These are phyloP conservation scores for Sphenopsis melanotis DNA, from an alignment of 2,797 vertebrate species.

Conservation along the genomic window DNA sequence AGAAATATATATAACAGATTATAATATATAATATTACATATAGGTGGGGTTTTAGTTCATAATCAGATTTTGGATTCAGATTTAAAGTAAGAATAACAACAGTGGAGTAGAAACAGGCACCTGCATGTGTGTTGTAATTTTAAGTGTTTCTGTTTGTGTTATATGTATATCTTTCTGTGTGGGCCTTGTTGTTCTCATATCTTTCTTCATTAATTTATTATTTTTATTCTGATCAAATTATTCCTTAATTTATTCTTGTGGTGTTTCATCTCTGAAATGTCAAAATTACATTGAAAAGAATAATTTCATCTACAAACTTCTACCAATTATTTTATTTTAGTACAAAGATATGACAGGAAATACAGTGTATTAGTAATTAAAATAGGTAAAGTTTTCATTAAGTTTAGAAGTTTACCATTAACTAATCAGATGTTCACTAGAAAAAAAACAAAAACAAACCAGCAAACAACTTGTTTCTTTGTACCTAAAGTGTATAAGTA, in stretches of 20 bases:
- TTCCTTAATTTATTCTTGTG: background rate
- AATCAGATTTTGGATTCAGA: background rate
- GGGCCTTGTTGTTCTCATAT: background rate
- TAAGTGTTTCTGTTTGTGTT: background rate
- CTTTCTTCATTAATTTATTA: background rate
- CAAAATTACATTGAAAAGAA: background rate
- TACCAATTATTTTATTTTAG: background rate
- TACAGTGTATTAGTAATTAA: background rate
- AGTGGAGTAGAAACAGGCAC: background rate
- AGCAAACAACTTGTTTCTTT: background rate
- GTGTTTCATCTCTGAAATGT: background rate
- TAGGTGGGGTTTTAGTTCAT: background rate
- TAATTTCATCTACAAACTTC: background rate
- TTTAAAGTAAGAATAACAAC: background rate
- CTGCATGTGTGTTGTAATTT: fast-evolving
- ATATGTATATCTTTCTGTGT: background rate
- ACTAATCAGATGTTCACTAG: background rate
- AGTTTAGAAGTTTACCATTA: background rate
- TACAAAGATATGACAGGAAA: background rate
- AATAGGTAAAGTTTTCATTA: background rate
- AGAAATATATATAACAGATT: background rate
- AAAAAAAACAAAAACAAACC: fast-evolving
- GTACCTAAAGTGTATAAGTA: background rate
- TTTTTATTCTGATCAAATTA: background rate
- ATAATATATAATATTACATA: background rate